Conservation (phyloP, 2,888 invertebrate genomes). For the Elmis aenea region DNA sequence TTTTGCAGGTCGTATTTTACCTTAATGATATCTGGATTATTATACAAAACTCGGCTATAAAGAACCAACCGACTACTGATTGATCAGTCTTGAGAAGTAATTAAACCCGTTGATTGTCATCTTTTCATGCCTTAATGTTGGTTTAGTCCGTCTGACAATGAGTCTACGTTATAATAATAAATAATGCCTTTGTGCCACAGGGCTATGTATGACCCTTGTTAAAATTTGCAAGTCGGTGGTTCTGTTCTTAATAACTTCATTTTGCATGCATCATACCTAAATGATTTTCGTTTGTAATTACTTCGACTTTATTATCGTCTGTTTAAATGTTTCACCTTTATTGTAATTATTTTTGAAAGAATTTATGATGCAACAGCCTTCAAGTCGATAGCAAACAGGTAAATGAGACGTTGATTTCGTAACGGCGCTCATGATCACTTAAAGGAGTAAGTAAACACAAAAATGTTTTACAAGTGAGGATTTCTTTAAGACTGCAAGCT, state of each 20-base stretch:
- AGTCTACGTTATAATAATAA: conserved; percentile 30
- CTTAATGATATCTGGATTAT: conserved; percentile 17
- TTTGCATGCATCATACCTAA: conserved; percentile 12
- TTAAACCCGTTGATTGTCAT: conserved; percentile 34
- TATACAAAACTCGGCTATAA: conserved; percentile 12
- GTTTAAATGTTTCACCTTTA: too few species aligned
- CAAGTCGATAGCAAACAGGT: too few species aligned
- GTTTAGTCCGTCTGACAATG: conserved; percentile 29
- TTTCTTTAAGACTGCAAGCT: too few species aligned
- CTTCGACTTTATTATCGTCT: too few species aligned
- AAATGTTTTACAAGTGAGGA: too few species aligned
- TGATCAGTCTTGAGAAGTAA: conserved; percentile 28
- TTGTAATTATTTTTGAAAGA: too few species aligned
- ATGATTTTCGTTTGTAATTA: conserved; percentile 8
- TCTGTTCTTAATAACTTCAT: conserved; percentile 27
- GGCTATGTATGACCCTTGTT: conserved; percentile 22
- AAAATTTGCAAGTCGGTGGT: conserved; percentile 23
- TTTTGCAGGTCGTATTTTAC: conserved; percentile 14
- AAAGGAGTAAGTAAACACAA: too few species aligned
- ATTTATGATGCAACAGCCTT: too few species aligned
- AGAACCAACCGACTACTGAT: conserved; percentile 16
- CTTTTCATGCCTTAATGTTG: conserved; percentile 32
- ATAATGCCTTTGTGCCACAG: conserved; percentile 22
- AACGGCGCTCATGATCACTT: too few species aligned
- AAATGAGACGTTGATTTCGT: too few species aligned